These are phyloP conservation scores for Folsomia manolachei DNA, from an alignment of 2,888 invertebrate species.

Conservation along the genomic window DNA sequence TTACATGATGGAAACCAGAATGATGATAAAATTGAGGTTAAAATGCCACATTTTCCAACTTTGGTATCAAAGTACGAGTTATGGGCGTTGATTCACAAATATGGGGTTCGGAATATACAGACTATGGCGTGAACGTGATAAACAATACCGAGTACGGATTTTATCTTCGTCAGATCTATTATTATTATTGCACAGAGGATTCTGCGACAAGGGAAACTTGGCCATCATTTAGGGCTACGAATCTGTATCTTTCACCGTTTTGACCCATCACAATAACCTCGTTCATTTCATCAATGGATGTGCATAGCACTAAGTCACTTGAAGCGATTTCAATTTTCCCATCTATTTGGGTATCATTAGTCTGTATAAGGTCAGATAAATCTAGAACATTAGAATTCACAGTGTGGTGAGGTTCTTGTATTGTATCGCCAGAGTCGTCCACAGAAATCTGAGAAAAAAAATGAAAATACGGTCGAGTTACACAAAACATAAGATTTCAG, in stretches of 20 bases:
- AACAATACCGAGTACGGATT: too few species aligned
- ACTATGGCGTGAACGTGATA: too few species aligned
- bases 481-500: too few species aligned
- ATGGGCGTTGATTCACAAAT: too few species aligned
- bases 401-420: too few species aligned
- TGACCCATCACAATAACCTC: slow-evolving; percentile 3
- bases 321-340: neutral
- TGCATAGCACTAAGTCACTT: neutral
- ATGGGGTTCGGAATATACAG: too few species aligned
- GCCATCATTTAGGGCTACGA: neutral
- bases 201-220: neutral
- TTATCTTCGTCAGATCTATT: too few species aligned
- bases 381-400: neutral
- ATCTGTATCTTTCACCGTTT: neutral
- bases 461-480: too few species aligned
- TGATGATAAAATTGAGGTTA: too few species aligned
- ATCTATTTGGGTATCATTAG: neutral
- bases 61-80: too few species aligned
- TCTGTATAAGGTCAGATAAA: neutral
- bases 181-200: neutral
- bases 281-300: neutral
- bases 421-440: neutral
- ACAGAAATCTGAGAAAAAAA: neutral
- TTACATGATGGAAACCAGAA: too few species aligned
- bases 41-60: too few species aligned